Evolutionary conservation across 2,888 invertebrate genomes (phyloP), one percentile per base, ranked within the genome.

Genomic region (Podotricha telesiphe): DNA sequence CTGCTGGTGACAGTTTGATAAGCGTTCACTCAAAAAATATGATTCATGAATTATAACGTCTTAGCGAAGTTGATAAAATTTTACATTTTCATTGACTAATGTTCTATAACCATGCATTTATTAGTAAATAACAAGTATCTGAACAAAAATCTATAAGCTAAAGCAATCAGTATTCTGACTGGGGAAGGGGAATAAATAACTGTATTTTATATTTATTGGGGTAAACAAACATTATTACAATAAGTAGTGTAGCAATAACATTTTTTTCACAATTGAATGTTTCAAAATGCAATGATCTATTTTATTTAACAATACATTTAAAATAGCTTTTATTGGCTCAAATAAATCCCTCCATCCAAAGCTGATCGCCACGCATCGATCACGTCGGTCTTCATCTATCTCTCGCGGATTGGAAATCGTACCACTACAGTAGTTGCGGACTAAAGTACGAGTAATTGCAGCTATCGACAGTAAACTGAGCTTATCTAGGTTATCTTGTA

Each of bases 321-420:
- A 53, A 28, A 28, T 15, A n/a, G 53, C 28, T n/a, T 53, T 34
- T 17, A 55, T 34, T 55, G 34, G 34, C 17, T 37, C 17, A 10
- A 55, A 17, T 55, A 55, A 19, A 37, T 55, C 34, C 34, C 42
- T 50, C 22, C n/a, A n/a, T 20, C 50, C 22, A 2, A 3, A 48
- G 48, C 58, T 47, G 28, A 28, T 28, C 62, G 6, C 13, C n/a
- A 28, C 62, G 48, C 19, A 62, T 62, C 50, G 48, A 62, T 62
- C 62, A 62, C 62, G 37, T 19, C 34, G 28, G 17, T 37, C 62
- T 62, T 62, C 47, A 62, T 50, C 47, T 48, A 62, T 62, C 62
- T 62, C 28, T 8, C 34, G 19, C 28, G 48, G 50, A 19, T 50
- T 62, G 34, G 6, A 17, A 28, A 37, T 50, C 47, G 62, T 8